Evolutionary conservation across 2,888 invertebrate genomes (phyloP).

Genomic region (Cryptophagus acutangulus): DNA sequence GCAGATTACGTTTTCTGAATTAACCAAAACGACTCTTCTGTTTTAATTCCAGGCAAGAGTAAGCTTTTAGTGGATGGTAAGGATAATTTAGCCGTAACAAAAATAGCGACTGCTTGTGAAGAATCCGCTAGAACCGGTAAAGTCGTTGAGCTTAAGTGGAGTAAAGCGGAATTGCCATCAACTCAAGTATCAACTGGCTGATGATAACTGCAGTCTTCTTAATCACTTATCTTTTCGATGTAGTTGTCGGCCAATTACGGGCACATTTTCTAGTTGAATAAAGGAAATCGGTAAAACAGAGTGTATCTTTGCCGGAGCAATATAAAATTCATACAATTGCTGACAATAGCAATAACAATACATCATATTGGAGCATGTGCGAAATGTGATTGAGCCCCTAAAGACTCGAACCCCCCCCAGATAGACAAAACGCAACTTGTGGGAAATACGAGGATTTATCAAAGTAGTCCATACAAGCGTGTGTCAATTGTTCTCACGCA

Average conservation of each 20-base stretch:
- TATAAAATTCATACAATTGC: too few species aligned
- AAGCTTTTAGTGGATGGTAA: conserved; percentile 48
- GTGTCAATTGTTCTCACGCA: conserved; percentile 23
- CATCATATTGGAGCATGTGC: too few species aligned
- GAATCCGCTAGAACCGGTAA: conserved; percentile 53
- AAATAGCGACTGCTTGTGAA: conserved; percentile 56
- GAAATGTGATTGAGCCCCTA: conserved; percentile 3
- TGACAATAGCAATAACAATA: too few species aligned
- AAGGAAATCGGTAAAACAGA: too few species aligned
- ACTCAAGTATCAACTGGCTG: conserved; percentile 5
- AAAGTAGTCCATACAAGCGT: conserved; percentile 21
- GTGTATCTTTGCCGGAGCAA: too few species aligned
- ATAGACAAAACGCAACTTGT: conserved; percentile 2
- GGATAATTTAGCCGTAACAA: conserved; percentile 55
- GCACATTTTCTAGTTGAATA: too few species aligned
- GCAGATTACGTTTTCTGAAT: too few species aligned
- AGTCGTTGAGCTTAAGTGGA: conserved; percentile 53
- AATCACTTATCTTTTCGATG: conserved; percentile 4
- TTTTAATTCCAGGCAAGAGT: conserved; percentile 34
- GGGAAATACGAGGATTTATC: conserved; percentile 23
- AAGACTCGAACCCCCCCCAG: not conserved
- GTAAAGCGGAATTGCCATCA: conserved; percentile 45
- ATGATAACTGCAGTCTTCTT: conserved; percentile 8
- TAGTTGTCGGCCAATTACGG: not conserved
- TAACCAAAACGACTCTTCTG: too few species aligned